Conservation (phyloP, 2,888 invertebrate genomes). For the Thecocarcelia acutangulata region DNA sequence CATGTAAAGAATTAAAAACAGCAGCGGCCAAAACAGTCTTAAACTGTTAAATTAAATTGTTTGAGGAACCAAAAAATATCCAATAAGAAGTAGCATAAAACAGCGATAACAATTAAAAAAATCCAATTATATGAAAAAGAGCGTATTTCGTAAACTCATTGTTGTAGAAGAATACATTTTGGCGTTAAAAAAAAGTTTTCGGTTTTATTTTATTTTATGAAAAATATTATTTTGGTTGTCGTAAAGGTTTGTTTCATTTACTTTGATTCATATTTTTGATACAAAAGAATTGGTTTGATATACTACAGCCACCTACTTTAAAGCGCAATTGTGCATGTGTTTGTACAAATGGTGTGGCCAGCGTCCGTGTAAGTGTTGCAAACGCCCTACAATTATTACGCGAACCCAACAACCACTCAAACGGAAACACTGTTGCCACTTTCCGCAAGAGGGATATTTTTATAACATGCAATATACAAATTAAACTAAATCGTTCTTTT, state of each 20-base stretch:
- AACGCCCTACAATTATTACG: slow-evolving; percentile 58
- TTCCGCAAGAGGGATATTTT: slow-evolving; percentile 56
- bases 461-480: slow-evolving; percentile 66
- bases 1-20: not conserved
- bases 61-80: not conserved
- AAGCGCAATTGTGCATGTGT: not conserved
- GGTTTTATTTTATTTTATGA: not conserved
- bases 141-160: not conserved
- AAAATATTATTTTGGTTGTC: not conserved
- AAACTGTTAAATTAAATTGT: slow-evolving; percentile 30
- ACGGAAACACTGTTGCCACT: slow-evolving; percentile 60
- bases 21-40: not conserved
- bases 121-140: slow-evolving; percentile 41
- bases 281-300: slow-evolving; percentile 49
- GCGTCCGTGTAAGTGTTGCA: slow-evolving; percentile 10
- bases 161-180: not conserved
- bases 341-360: not conserved
- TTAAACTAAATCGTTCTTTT: slow-evolving; percentile 51
- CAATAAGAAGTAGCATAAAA: slow-evolving; percentile 8
- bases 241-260: slow-evolving; percentile 44
- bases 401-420: slow-evolving; percentile 37
- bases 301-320: not conserved
- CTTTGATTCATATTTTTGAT: slow-evolving; percentile 48
- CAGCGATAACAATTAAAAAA: slow-evolving; percentile 28
- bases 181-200: not conserved